Evolutionary conservation across 2,797 vertebrate genomes (phyloP), one percentile per base, ranked within the genome.

Genomic region (Delichon dasypus): DNA sequence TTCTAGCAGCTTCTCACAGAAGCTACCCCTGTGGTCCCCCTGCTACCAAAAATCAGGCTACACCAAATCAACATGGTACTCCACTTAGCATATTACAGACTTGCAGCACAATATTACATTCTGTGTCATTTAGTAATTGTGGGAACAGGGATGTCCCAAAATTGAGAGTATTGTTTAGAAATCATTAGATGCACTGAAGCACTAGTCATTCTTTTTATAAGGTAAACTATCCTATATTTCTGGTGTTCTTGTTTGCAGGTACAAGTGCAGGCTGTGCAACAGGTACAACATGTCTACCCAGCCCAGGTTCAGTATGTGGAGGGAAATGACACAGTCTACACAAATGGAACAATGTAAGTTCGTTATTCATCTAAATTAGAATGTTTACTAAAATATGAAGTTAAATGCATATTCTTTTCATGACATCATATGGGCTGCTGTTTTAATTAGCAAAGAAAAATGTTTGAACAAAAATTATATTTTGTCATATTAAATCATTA

Each of bases 321-420:
- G 90, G 98, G 97, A 97, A 98, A 96, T n/a, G 98, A 98, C 62
- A 95, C 97, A 38, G 98, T 98, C 95, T 98, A 98, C 79, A 98
- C 98, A 95, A 98, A 98, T 89, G 98, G 98, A 98, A 97, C 97
- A 90, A 98, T 98, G 98, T 98, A 95, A 98, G 98, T 98, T 53
- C 68, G 32, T 64, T 88, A 42, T 62, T 60, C 14, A 53, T 62
- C n/a, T 57, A 54, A 70, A 67, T 77, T 58, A 65, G 45, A 62
- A 81, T 90, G 45, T 62, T 70, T 62, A n/a, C 26, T 47, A 83
- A 65, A 74, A 89, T 65, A 70, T 50, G 25, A 82, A 77, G 42
- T 72, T 91, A 87, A 87, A 84, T 62, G 60, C 45, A 81, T 34
- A 44, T 71, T 79, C 42, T 58, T 80, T 84, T 89, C 81, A 76